Conservation (phyloP, 2,113 vertebrate genomes). For the Dolichallabes microphthalmus region DNA sequence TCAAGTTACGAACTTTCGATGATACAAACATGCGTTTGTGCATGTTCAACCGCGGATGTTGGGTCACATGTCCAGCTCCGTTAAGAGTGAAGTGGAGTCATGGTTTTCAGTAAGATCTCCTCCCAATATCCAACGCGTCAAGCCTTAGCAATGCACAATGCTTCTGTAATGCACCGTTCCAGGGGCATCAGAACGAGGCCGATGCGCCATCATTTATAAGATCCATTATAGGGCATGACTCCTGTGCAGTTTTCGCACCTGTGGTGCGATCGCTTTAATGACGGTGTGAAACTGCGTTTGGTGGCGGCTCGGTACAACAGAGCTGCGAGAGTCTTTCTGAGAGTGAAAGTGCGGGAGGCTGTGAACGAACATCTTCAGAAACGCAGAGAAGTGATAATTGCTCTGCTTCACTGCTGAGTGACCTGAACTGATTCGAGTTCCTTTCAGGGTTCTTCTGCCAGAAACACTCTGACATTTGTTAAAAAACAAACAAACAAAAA, state of each 20-base stretch:
- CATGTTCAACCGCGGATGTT: too few relatives aligned
- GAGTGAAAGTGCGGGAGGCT: not conserved
- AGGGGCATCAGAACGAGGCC: constrained; percentile 7
- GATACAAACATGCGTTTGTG: too few relatives aligned
- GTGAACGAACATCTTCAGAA: constrained; percentile 4
- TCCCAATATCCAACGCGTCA: constrained; percentile 51
- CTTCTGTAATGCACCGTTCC: constrained; percentile 4
- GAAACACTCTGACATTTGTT: not conserved
- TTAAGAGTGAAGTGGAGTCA: constrained; percentile 52
- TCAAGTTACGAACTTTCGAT: too few relatives aligned
- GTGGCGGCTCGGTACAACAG: not conserved
- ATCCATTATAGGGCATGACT: not conserved
- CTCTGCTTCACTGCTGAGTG: constrained; percentile 35
- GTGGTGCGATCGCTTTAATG: not conserved
- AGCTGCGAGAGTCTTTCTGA: constrained; percentile 21
- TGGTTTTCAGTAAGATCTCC: constrained; percentile 46
- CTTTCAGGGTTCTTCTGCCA: not conserved
- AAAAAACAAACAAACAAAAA: not conserved
- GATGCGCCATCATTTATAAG: not conserved
- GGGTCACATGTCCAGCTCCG: not conserved
- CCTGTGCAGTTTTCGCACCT: not conserved
- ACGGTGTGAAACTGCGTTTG: constrained; percentile 40
- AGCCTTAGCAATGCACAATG: constrained; percentile 40
- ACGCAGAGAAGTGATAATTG: constrained; percentile 48
- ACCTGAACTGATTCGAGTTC: constrained; percentile 27